Evolutionary conservation across 2,888 invertebrate species (phyloP), one percentile per base, ranked within the genome.

Genomic region (Conus canariensis): DNA sequence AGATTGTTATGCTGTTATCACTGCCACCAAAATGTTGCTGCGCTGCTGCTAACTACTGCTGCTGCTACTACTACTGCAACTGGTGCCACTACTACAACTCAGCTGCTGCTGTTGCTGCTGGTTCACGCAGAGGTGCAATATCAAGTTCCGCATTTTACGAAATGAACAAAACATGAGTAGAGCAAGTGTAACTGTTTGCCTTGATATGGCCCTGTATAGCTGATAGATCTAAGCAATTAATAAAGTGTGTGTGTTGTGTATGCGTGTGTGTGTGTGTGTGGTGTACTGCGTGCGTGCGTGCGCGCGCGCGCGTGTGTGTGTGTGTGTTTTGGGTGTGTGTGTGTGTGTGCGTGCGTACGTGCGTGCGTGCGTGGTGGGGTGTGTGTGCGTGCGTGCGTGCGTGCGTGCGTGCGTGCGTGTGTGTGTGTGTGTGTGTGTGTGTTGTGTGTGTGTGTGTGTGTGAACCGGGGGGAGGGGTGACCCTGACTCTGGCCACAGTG

Each of bases 241-340:
- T 19, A 30, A 30, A 30, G 22, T 70, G 70, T 70, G 70, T 45
- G 45, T 45, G 45, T 45, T n/a, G 45, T 3, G 45, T 45, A 3
- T 4, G 45, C 4, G 45, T 3, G 45, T 45, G 45, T 4, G 45
- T 45, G 45, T 4, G 45, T 45, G 45, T n/a, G 70, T 70, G 22
- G 22, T 70, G 70, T 70, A 1, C 8, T 70, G 70, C 1, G 0
- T 19, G 3, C 8, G 70, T 30, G 30, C 2, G 70, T 14, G 70
- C 3, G 60, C 3, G 60, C 3, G 60, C 3, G 19, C 8, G 70
- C 8, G 70, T 70, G 70, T 70, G 70, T 22, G 16, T 22, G 70
- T n/a, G 70, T 70, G 70, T 70, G n/a, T n/a, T n/a, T n/a, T n/a
- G n/a, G n/a, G n/a, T n/a, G 70, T 22, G 70, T 70, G 70, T 70